Percentiles rank a stretch among this genome's conserved stretches.
phyloP scores from a whole-genome alignment of 2,888 invertebrate genomes.

The Bimastos eiseni region DNA sequence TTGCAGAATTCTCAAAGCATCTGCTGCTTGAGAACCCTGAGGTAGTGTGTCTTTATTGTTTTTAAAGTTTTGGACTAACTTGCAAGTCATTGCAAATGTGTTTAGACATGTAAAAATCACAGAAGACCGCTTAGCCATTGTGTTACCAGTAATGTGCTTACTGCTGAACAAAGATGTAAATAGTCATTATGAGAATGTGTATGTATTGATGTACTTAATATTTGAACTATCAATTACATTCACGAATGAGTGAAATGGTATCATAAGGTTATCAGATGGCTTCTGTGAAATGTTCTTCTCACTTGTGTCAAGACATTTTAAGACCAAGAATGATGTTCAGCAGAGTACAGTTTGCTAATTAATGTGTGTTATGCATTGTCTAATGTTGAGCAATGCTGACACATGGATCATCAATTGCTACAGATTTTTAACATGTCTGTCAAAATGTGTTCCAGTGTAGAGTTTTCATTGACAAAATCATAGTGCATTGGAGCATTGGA shows the following conservation, averaged over 20 bases:
- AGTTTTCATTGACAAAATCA: not conserved
- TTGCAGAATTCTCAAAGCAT: no score
- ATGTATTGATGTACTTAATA: not conserved
- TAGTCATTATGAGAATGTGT: not conserved
- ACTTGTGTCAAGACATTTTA: not conserved
- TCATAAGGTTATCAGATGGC: not conserved
- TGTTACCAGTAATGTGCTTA: not conserved
- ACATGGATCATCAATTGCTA: not conserved
- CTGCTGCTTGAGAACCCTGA: not conserved
- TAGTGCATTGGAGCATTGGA: no score
- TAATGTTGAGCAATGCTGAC: not conserved
- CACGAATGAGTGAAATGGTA: not conserved
- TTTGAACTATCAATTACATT: not conserved
- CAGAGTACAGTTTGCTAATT: not conserved
- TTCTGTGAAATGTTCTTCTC: not conserved
- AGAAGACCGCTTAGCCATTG: no score
- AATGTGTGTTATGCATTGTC: not conserved
- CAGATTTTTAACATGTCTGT: not conserved
- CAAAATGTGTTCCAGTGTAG: not conserved
- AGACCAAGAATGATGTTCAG: not conserved
- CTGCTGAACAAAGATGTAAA: not conserved
- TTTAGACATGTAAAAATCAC: not conserved
- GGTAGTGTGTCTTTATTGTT: not conserved
- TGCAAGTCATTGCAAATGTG: not conserved
- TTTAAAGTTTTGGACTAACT: not conserved